Conservation (phyloP, 2,113 vertebrate genomes). For the Oenanthe oenanthe region DNA sequence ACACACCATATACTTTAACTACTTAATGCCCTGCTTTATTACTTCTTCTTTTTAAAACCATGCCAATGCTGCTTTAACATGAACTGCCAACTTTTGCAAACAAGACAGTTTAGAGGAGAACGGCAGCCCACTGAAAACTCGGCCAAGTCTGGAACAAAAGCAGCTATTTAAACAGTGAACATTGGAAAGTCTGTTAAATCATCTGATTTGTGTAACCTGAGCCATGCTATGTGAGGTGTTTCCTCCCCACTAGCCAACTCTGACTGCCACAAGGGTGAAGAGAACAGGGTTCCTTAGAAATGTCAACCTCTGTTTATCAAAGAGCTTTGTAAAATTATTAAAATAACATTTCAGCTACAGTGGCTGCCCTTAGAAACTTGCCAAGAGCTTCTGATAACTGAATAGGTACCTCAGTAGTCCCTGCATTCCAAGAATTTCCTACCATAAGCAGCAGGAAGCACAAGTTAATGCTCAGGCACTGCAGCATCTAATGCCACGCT, state of each 20-base stretch:
- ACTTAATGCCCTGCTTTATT: neutral
- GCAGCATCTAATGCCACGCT: neutral
- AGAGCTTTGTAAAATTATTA: conserved; percentile 55
- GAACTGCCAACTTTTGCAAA: neutral
- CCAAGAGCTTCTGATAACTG: conserved; percentile 47
- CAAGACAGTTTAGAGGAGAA: neutral
- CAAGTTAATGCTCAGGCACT: neutral
- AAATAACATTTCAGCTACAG: conserved; percentile 50
- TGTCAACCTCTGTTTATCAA: conserved; percentile 44
- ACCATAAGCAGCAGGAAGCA: neutral
- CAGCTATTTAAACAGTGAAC: conserved; percentile 38
- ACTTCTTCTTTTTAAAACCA: neutral
- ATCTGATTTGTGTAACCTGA: conserved; percentile 53
- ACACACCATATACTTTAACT: neutral
- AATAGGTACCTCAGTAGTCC: conserved; percentile 44
- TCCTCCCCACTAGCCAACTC: conserved; percentile 26
- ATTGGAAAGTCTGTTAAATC: conserved; percentile 47
- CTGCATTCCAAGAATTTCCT: conserved; percentile 62
- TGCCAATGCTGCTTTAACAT: rapidly evolving
- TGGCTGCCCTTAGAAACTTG: neutral
- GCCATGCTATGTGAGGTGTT: conserved; percentile 11
- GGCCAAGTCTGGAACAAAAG: conserved; percentile 44
- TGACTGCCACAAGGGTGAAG: neutral
- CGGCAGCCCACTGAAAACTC: neutral
- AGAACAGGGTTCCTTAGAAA: conserved; percentile 59